Conservation (phyloP, 2,113 vertebrate genomes). For the Sebastes fasciatus region DNA sequence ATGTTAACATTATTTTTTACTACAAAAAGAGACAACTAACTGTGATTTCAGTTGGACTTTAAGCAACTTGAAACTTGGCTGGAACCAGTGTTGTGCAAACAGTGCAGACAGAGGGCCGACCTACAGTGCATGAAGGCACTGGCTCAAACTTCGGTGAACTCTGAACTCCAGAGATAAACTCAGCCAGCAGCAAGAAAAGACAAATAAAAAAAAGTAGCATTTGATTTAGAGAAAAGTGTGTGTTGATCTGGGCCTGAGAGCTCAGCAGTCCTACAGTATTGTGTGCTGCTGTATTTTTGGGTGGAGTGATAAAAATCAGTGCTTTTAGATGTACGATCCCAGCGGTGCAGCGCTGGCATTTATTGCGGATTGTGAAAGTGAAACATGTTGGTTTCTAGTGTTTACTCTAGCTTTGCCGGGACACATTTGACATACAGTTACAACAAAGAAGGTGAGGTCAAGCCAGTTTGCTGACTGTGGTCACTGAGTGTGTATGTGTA, state of each 20-base stretch:
- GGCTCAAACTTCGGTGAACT: constrained; percentile 13
- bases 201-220: constrained; percentile 7
- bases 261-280: constrained; percentile 1
- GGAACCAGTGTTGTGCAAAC: neutral
- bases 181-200: constrained; percentile 3
- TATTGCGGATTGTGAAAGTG: constrained; percentile 33
- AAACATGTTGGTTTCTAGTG: constrained; percentile 24
- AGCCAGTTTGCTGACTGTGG: constrained; percentile 54
- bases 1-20: neutral
- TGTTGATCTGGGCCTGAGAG: constrained; percentile 35
- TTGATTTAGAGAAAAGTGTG: constrained; percentile 16
- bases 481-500: constrained; percentile 24
- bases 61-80: neutral
- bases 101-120: neutral
- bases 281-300: constrained; percentile 58
- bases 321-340: constrained; percentile 51
- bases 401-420: constrained; percentile 57
- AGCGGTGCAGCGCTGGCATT: constrained; percentile 55
- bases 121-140: neutral
- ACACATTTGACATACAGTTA: constrained; percentile 50
- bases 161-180: constrained; percentile 32
- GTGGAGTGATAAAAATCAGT: constrained; percentile 55
- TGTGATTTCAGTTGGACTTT: neutral
- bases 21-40: neutral
- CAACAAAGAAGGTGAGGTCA: constrained; percentile 51